Evolutionary conservation across 2,888 invertebrate genomes (phyloP).

Genomic region (Scaptomyza flava): DNA sequence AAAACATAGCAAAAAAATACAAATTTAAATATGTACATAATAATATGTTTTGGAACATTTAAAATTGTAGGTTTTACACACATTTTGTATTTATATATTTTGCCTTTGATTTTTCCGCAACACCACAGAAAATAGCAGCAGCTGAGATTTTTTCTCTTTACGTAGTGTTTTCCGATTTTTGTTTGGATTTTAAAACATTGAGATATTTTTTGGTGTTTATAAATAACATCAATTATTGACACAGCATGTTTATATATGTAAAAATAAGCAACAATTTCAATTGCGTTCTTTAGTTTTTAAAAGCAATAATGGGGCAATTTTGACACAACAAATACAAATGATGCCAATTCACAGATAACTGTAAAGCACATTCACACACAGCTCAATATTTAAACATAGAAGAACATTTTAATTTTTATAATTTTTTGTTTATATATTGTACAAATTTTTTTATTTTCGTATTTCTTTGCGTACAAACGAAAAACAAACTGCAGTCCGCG

Average conservation of each 20-base stretch:
- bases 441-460: conserved; percentile 3
- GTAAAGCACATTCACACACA: background rate
- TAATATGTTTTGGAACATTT: conserved; percentile 6
- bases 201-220: conserved; percentile 32
- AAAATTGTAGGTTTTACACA: conserved; percentile 25
- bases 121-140: conserved; percentile 32
- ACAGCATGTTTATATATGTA: conserved; percentile 12
- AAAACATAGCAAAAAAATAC: background rate
- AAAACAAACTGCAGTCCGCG: conserved; percentile 54
- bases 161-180: conserved; percentile 15
- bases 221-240: conserved; percentile 29
- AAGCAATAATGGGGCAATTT: conserved; percentile 31
- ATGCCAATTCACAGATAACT: conserved; percentile 27
- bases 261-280: conserved; percentile 21
- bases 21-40: too few relatives aligned
- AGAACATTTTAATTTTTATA: background rate
- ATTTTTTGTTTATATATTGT: conserved; percentile 26
- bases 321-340: conserved; percentile 25
- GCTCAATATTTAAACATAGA: background rate
- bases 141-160: conserved; percentile 28
- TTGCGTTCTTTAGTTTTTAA: conserved; percentile 8
- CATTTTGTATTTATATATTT: conserved; percentile 31
- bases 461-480: conserved; percentile 35
- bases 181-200: conserved; percentile 21
- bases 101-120: conserved; percentile 25